Base-by-base conservation (phyloP, 2,113 vertebrate species). In the Gallinago undulata region DNA sequence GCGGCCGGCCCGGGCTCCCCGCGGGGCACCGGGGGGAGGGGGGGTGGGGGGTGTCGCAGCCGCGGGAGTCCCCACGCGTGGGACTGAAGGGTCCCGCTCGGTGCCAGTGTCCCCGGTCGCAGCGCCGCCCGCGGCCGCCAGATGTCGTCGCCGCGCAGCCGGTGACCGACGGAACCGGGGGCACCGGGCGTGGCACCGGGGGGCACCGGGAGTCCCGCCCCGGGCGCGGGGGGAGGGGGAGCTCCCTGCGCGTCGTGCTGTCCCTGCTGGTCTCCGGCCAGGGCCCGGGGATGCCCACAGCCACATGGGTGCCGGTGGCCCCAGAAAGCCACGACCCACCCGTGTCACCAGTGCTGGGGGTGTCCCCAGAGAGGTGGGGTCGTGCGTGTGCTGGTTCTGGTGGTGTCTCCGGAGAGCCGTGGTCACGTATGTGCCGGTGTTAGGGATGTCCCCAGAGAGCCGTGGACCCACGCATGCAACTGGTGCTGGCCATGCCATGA, bases 121-220 rank as follows among this genome's bases (percentile, higher is more conserved):
- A 13, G 23, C 66, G 13, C 51, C n/a, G 2, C 50, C 56, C 11
- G 37, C 8, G 9, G 17, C 95, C 91, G 27, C 73, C 89, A 90
- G 93, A 37, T 90, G 95, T 81, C 91, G 85, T 81, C 91, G 85
- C 91, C n/a, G 63, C 43, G 25, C 91, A 57, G 68, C 86, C 35
- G 78, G 64, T 53, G 84, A 86, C 50, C 15, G 50, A 9, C 7
- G 3, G 22, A 11, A 43, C 18, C n/a, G 47, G 22, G 48, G 0
- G 5, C 24, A 1, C 73, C 70, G 69, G 23, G 69, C n/a, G 37
- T 59, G 57, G 4, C 17, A 16, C 22, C 30, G 55, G 35, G 37
- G 19, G 30, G 22, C 28, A 47, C 25, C 33, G 59, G 69, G 69
- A 62, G 35, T 35, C 55, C 63, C 6, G 28, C 1, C 7, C 53